A percentile compares a stretch with the other conserved stretches of the same genome.
Conservation (phyloP, 1,140 invertebrate species). For the Bombus breviceps region DNA sequence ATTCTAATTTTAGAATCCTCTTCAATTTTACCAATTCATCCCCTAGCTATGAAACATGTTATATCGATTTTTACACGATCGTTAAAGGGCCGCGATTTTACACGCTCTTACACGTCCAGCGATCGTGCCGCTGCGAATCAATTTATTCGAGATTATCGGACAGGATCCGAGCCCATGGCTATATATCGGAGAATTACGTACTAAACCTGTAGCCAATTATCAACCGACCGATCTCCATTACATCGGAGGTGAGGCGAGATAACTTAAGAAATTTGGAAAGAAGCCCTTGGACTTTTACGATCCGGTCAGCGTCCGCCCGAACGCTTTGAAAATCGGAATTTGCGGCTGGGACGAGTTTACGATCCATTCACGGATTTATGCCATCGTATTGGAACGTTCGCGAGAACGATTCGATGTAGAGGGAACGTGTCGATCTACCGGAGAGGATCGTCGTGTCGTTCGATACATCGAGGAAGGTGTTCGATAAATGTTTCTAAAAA, state of each 20-base stretch:
- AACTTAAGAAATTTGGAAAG: slow-evolving; percentile 50
- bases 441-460: not conserved
- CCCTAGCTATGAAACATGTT: not conserved
- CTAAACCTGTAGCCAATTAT: slow-evolving; percentile 42
- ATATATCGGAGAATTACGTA: not conserved
- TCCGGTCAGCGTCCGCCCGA: slow-evolving; percentile 36
- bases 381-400: slow-evolving; percentile 5
- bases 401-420: slow-evolving; percentile 9
- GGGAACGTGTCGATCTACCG: not conserved
- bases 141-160: slow-evolving; percentile 13
- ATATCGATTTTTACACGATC: not conserved
- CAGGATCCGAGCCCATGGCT: not conserved
- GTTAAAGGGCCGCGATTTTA: not conserved
- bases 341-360: slow-evolving; percentile 50
- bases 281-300: slow-evolving; percentile 52
- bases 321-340: slow-evolving; percentile 34
- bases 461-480: not conserved
- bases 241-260: not conserved
- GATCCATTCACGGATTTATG: slow-evolving; percentile 54
- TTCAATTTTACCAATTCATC: not conserved
- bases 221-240: slow-evolving; percentile 43
- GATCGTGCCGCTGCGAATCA: not conserved
- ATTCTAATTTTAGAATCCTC: not conserved
- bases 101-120: too few species aligned
- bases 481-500: slow-evolving; percentile 1